Base-by-base conservation (phyloP, 1,140 invertebrate species). In the Euura lappo region DNA sequence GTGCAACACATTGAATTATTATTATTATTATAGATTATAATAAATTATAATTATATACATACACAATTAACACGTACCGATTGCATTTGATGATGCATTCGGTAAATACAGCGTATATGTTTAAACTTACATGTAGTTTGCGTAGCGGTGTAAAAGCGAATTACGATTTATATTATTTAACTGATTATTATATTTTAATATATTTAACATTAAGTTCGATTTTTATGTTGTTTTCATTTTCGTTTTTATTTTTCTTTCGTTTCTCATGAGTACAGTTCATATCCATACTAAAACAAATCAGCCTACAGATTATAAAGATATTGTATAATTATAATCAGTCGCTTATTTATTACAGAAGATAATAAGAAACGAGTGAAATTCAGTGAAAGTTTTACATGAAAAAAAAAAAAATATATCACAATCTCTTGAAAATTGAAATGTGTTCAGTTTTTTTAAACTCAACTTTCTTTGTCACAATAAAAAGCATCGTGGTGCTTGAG, bases 71-170 rank as follows among this genome's bases (percentile, higher is more conserved):
- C 10, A 79, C 65, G 83, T 79, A 81, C 83, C 83, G 83, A 87
- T 77, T 76, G 81, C 81, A 79, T 80, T 75, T 79, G 44, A 81
- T 60, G 3, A 60, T 79, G 80, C 83, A 81, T 86, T 85, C 84
- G 84, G 84, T 28, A 28, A 28, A 28, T 28, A 28, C 82, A 85
- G 84, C 86, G 86, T 88, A 85, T 85, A 85, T 87, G 85, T 88
- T 85, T 88, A 87, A 88, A 87, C 85, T 84, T 87, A 87, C 81
- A 77, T 81, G 71, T 87, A 88, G 80, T 83, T 82, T 84, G 74
- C 82, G 80, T 86, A 87, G 79, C 83, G 71, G 69, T 73, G 72
- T 74, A 72, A 71, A 28, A 28, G 28, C 28, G 69, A 73, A 77
- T 81, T 79, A 78, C 79, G 80, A 80, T 84, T 82, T 83, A 79